Evolutionary conservation across 2,113 vertebrate genomes (phyloP), one percentile per base, ranked within the genome.

Genomic region (Eidolon helvum): DNA sequence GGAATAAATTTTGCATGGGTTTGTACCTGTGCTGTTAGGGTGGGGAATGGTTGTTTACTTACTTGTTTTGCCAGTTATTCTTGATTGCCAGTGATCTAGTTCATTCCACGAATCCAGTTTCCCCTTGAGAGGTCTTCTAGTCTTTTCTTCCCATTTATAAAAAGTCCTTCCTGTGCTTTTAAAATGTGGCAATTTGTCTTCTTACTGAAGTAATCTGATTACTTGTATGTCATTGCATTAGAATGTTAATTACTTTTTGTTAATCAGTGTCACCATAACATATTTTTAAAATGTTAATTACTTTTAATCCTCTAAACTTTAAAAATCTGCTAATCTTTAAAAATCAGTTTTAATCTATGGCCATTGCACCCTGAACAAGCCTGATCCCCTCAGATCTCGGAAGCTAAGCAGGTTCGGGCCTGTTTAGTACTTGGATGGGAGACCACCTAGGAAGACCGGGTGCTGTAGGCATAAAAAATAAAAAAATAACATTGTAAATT

Each of bases 151-250:
- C 3, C 19, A 26, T 66, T 78, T 48, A 45, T 24, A 33, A 87
- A 35, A 87, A 92, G 55, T 40, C 63, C 57, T 95, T 45, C 55
- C 22, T 40, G 30, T 75, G 38, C n/a, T 83, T 92, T 82, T 22
- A 75, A 91, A 61, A 77, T 30, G 68, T 90, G 75, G 40, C 57
- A 48, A 0, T 10, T 69, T 68, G 35, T 83, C 74, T 83, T 87
- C 33, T 33, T 38, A 7, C 48, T 90, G 68, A 91, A 68, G 61
- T 53, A 69, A 83, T 95, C 26, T 74, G 30, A 18, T 84, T 45
- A 30, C 68, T 65, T 53, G 30, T 43, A 3, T 48, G 12, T 71
- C 84, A 38, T 38, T 95, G 63, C 45, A 79, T 83, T 93, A 83
- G 21, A 68, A 53, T 77, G 14, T 48, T 83, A 83, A 88, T 55